A percentile compares a stretch with the other conserved stretches of the same genome.
Conservation (phyloP, 2,888 invertebrate genomes). For the Sinhomidia bicolor region DNA sequence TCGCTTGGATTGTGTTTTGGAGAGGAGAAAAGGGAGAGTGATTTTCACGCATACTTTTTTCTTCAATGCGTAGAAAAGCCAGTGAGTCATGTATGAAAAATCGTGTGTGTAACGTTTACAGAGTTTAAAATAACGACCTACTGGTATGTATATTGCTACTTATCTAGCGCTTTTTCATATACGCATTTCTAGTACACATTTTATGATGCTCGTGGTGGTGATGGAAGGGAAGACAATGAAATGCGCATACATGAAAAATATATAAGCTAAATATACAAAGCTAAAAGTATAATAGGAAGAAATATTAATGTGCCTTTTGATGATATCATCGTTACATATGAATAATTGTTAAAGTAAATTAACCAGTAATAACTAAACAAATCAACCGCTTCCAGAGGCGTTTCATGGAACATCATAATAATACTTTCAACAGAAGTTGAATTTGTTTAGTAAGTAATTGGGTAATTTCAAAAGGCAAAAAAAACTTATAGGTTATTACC, state of each 20-base stretch:
- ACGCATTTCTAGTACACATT: background rate
- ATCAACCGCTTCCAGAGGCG: no score
- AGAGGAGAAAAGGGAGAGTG: background rate
- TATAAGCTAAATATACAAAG: background rate
- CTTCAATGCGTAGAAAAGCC: no score
- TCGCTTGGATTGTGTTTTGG: no score
- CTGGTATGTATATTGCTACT: background rate
- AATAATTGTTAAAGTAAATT: no score
- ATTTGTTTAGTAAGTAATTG: no score
- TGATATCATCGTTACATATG: conserved; percentile 42
- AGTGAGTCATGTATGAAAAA: background rate
- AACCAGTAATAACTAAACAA: no score
- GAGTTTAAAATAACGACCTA: background rate
- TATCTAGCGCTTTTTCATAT: no score
- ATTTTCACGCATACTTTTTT: conserved; percentile 13
- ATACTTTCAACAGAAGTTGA: no score
- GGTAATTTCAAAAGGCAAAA: no score
- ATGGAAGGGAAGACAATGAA: background rate
- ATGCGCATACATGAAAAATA: background rate
- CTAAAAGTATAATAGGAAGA: conserved; percentile 2
- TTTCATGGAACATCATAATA: no score
- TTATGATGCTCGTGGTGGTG: background rate
- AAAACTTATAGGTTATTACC: no score
- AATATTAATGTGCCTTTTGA: conserved; percentile 53
- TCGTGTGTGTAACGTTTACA: background rate